A percentile compares a stretch with the other conserved stretches of the same genome.
These are phyloP conservation scores for Delichon dasypus DNA, from an alignment of 2,797 vertebrate genomes.

Conservation along the genomic window DNA sequence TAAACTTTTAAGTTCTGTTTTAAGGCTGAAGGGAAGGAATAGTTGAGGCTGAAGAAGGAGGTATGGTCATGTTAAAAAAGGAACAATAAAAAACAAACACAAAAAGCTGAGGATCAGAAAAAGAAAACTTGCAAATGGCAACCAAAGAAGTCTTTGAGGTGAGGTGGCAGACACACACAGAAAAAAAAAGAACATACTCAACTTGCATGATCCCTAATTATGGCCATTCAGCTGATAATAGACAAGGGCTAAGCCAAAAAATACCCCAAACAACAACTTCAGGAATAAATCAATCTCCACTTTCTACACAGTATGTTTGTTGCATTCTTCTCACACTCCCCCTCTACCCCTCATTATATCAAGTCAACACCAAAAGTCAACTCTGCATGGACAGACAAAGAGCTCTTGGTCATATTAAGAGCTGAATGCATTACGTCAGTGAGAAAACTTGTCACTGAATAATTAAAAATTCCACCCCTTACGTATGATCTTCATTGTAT, in stretches of 20 bases:
- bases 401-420: background rate
- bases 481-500: background rate
- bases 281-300: background rate
- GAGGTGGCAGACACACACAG: background rate
- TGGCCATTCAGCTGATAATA: background rate
- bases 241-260: background rate
- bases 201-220: background rate
- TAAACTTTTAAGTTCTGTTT: background rate
- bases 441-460: background rate
- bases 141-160: background rate
- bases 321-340: background rate
- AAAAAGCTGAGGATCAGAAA: background rate
- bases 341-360: background rate
- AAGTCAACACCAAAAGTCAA: background rate
- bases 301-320: background rate
- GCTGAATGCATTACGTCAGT: background rate
- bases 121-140: background rate
- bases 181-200: background rate
- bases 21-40: background rate
- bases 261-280: background rate
- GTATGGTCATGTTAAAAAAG: accelerated
- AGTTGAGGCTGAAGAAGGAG: background rate
- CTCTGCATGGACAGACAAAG: background rate
- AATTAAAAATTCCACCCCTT: background rate
- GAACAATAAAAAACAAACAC: background rate